Percentiles rank a stretch among this genome's conserved stretches.
Evolutionary conservation across 2,113 vertebrate species (phyloP).

Genomic region (Smithornis capensis): DNA sequence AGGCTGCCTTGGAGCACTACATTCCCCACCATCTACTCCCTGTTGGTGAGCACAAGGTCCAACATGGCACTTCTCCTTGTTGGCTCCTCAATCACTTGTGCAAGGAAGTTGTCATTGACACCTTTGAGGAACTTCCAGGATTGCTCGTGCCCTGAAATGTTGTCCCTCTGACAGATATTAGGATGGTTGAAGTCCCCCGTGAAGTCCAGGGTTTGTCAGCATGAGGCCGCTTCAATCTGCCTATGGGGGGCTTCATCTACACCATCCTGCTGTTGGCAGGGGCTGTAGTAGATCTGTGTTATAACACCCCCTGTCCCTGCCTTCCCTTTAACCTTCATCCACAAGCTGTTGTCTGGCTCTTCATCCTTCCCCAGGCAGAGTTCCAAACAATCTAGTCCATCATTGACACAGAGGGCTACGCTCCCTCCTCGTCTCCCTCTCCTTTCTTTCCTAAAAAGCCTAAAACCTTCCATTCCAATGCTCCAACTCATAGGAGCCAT

Average conservation of each 20-base stretch:
- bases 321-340: background rate
- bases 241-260: background rate
- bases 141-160: background rate
- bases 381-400: background rate
- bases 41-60: background rate
- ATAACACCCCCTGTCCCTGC: background rate
- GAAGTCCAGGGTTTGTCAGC: background rate
- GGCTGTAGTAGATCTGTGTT: background rate
- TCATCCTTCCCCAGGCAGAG: background rate
- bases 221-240: background rate
- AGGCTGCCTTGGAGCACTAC: background rate
- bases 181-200: background rate
- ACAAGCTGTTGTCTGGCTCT: background rate
- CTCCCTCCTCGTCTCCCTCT: background rate
- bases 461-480: background rate
- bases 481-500: background rate
- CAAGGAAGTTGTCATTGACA: background rate
- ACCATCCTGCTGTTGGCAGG: background rate
- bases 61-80: background rate
- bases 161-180: background rate
- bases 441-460: background rate
- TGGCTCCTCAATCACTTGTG: background rate
- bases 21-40: background rate
- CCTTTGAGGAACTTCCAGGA: too few relatives aligned
- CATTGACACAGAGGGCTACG: background rate